Percentiles rank a stretch among this genome's conserved stretches.
phyloP scores from a whole-genome alignment of 2,797 vertebrate species.

The Propithecus perrieri region DNA sequence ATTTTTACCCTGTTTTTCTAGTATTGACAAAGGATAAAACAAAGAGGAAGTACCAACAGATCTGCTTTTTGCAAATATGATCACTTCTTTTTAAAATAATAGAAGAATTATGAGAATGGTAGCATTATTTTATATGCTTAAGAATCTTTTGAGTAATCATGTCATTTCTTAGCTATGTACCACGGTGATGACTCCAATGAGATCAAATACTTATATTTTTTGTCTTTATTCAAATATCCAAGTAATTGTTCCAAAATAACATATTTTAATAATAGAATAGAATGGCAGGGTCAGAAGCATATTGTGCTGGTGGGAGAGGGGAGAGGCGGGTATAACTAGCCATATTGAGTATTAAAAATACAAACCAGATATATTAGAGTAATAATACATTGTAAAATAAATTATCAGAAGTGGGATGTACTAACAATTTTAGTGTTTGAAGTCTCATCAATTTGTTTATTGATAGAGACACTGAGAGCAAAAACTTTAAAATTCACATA shows the following conservation, averaged over 20 bases:
- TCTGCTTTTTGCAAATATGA: neutral
- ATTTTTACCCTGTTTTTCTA: neutral
- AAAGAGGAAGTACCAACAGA: neutral
- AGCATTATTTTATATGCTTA: neutral
- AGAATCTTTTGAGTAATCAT: neutral
- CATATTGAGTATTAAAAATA: neutral
- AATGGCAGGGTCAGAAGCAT: neutral
- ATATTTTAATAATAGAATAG: conserved; percentile 18
- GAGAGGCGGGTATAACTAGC: neutral
- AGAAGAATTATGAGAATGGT: neutral
- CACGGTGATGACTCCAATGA: neutral
- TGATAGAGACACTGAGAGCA: neutral
- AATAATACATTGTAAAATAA: neutral
- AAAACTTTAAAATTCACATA: neutral
- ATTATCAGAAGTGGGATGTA: neutral
- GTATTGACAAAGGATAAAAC: neutral
- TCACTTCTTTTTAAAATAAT: neutral
- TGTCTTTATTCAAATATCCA: neutral
- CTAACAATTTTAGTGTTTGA: neutral
- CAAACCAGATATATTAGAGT: neutral
- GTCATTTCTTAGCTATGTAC: neutral
- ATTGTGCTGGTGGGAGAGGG: neutral
- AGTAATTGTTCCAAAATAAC: neutral
- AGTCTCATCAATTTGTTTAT: neutral
- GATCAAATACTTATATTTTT: neutral